These are phyloP conservation scores for Tenthredo amoena DNA, from an alignment of 2,888 invertebrate species.

Conservation along the genomic window DNA sequence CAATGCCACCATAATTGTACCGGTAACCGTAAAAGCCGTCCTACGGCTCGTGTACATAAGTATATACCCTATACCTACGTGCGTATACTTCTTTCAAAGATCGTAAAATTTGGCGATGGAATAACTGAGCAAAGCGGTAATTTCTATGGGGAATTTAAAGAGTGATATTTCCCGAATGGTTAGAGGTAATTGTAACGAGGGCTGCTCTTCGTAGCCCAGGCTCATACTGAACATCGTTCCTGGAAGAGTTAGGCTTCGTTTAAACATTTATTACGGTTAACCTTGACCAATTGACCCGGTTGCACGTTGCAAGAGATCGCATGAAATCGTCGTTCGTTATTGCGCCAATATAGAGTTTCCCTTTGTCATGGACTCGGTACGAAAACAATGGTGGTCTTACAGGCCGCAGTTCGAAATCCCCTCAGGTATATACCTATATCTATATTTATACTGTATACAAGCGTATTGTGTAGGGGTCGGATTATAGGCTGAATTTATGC, in stretches of 20 bases:
- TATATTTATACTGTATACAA: not conserved
- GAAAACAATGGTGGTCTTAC: slow-evolving; percentile 4
- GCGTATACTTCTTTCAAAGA: not conserved
- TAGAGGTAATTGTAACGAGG: not conserved
- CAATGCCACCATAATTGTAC: not conserved
- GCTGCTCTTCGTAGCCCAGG: not conserved
- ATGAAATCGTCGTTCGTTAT: slow-evolving; percentile 17
- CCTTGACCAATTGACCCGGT: slow-evolving; percentile 47
- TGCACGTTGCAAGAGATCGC: slow-evolving; percentile 14
- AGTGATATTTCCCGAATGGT: not conserved
- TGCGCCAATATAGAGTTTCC: slow-evolving; percentile 40
- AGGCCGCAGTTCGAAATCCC: not conserved
- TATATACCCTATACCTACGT: not conserved
- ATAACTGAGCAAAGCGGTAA: slow-evolving; percentile 37
- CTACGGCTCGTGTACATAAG: not conserved
- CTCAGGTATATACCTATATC: not conserved
- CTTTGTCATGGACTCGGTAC: not conserved
- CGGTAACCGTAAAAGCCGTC: slow-evolving; percentile 47
- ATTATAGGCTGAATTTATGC: slow-evolving; percentile 19
- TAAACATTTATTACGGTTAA: slow-evolving; percentile 44
- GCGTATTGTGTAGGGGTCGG: not conserved
- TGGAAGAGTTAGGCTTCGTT: slow-evolving; percentile 27
- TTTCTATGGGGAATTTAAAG: not conserved
- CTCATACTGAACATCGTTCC: not conserved
- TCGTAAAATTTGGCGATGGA: slow-evolving; percentile 36